Conservation (phyloP, 1,140 invertebrate genomes). For the Zaprionus nigranus region DNA sequence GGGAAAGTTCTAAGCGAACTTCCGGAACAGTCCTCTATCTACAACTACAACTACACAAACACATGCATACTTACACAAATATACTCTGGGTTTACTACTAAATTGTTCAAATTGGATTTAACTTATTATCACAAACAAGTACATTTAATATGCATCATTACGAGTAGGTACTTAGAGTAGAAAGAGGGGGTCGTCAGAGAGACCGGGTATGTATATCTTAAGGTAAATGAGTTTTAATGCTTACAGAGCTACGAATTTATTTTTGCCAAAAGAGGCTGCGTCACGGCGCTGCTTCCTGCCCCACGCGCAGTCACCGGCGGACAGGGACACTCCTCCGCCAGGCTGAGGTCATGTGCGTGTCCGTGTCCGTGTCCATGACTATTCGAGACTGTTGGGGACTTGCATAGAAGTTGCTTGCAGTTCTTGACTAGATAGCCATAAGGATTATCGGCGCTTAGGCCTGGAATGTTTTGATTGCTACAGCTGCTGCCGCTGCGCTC, state of each 20-base stretch:
- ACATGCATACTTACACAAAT: conserved; percentile 5
- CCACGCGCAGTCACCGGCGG: conserved; percentile 38
- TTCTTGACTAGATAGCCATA: conserved; percentile 70
- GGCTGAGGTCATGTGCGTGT: conserved; percentile 14
- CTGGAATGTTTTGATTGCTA: conserved; percentile 66
- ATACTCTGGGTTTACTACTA: conserved; percentile 43
- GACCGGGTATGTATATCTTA: conserved; percentile 11
- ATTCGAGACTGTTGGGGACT: conserved; percentile 43
- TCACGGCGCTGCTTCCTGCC: conserved; percentile 47
- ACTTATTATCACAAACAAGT: conserved; percentile 79
- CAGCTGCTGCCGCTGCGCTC: conserved; percentile 49
- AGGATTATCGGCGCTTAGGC: conserved; percentile 43
- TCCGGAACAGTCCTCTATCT: conserved; percentile 1
- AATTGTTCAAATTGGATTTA: conserved; percentile 75
- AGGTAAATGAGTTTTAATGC: conserved; percentile 27
- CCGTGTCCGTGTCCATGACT: conserved; percentile 27
- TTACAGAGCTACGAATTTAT: conserved; percentile 76
- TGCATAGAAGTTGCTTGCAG: conserved; percentile 55
- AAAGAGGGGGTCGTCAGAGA: conserved; percentile 2
- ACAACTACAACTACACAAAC: neutral
- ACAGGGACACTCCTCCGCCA: conserved; percentile 54
- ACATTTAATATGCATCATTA: conserved; percentile 71
- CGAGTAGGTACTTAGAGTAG: conserved; percentile 44
- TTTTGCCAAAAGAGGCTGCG: conserved; percentile 77
- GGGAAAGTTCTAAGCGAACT: neutral